Conservation (phyloP, 2,113 vertebrate species). For the Cyphomyrus discorhynchus region DNA sequence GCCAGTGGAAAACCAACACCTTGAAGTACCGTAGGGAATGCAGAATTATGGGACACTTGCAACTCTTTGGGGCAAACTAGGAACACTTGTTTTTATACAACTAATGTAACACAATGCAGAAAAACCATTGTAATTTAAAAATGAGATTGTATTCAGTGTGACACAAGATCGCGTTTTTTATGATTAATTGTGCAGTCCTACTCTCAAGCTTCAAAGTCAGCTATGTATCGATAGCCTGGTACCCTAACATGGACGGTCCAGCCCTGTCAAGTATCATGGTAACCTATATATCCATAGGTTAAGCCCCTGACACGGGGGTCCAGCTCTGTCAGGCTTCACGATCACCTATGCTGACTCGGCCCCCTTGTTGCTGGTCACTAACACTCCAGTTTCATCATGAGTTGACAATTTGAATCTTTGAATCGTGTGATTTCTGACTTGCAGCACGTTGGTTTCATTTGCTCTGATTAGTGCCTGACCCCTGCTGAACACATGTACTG, state of each 20-base stretch:
- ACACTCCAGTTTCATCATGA: background rate
- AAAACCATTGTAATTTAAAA: too few species aligned
- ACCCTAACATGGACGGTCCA: background rate
- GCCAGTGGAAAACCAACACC: too few species aligned
- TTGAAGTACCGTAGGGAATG: too few species aligned
- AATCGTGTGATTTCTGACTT: background rate
- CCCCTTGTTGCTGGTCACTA: background rate
- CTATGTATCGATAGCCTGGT: background rate
- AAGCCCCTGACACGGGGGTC: background rate
- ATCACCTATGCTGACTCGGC: background rate
- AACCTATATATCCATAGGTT: too few species aligned
- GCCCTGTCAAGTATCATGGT: background rate
- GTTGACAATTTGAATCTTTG: background rate
- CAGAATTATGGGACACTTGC: too few species aligned
- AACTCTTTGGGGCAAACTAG: too few species aligned
- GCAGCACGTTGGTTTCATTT: background rate
- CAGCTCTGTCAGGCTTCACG: background rate
- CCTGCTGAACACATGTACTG: background rate
- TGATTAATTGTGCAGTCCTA: background rate
- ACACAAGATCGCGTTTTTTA: too few species aligned
- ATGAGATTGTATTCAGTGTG: too few species aligned
- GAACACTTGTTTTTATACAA: too few species aligned
- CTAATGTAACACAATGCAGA: too few species aligned
- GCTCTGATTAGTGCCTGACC: background rate
- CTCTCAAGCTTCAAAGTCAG: background rate